Conservation (phyloP, 2,797 vertebrate species). For the Zalophus californianus region DNA sequence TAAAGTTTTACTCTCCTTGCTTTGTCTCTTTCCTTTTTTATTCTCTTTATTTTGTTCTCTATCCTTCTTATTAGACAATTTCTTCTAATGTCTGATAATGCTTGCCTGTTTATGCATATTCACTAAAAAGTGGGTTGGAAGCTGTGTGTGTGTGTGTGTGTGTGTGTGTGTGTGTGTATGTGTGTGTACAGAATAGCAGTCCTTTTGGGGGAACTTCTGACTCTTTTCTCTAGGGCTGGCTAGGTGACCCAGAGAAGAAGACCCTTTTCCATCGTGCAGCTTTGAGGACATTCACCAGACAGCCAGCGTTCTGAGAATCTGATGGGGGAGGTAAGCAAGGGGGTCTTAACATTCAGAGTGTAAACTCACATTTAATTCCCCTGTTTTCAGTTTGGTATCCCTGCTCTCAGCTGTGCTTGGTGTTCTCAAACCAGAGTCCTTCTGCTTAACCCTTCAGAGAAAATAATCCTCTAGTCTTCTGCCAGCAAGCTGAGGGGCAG, state of each 20-base stretch:
- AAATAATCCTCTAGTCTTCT: neutral
- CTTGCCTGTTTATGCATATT: neutral
- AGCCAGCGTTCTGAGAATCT: neutral
- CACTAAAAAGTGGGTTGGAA: neutral
- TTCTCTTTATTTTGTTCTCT: constrained; percentile 10
- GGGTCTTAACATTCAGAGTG: neutral
- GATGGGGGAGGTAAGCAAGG: neutral
- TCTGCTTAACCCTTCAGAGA: neutral
- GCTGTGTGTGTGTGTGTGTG: neutral
- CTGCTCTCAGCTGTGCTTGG: neutral
- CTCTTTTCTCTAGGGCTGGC: neutral
- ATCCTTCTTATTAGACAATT: neutral
- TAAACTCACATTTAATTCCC: neutral
- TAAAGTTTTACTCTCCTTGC: neutral
- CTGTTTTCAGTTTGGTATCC: neutral
- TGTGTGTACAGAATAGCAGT: neutral
- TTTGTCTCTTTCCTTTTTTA: constrained; percentile 15
- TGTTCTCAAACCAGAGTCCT: neutral
- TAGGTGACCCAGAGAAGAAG: neutral
- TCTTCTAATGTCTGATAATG: neutral
- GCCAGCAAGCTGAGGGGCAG: neutral
- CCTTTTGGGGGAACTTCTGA: neutral
- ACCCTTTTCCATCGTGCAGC: neutral
- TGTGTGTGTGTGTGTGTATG: neutral
- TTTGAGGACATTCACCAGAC: neutral